Conservation (phyloP, 2,113 vertebrate species). For the Sinocyclocheilus maitianheensis region DNA sequence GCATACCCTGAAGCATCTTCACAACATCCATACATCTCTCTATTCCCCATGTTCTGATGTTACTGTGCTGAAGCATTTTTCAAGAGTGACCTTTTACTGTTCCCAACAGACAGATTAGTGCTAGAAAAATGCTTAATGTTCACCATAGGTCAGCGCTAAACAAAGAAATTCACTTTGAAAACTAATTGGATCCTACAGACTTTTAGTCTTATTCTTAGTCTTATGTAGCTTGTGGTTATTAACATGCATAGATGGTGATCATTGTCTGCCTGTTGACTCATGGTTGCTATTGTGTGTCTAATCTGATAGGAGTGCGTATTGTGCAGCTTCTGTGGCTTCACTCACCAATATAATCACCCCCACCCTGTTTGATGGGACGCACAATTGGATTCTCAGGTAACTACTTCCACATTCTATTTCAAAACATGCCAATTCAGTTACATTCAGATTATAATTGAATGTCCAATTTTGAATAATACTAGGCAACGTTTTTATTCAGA, state of each 20-base stretch:
- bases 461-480: too few relatives aligned
- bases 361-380: conserved; percentile 85
- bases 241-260: background rate
- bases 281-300: background rate
- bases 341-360: conserved; percentile 89
- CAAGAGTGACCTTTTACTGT: conserved; percentile 7
- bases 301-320: conserved; percentile 86
- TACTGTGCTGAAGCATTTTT: background rate
- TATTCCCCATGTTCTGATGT: conserved; percentile 4
- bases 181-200: background rate
- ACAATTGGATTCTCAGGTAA: conserved; percentile 92
- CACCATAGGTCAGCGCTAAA: background rate
- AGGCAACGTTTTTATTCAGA: too few relatives aligned
- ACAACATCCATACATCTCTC: background rate
- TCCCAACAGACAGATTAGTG: conserved; percentile 1
- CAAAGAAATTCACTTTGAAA: background rate
- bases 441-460: background rate
- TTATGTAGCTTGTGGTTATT: background rate
- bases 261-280: background rate
- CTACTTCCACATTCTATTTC: background rate
- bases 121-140: background rate
- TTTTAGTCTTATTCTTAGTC: background rate
- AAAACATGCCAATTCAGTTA: background rate
- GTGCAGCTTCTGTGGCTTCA: conserved; percentile 89
- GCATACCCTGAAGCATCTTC: background rate